Percentiles rank a stretch among this genome's conserved stretches.
These are phyloP conservation scores for Sisyra nigra DNA, from an alignment of 2,888 invertebrate genomes.

Conservation along the genomic window DNA sequence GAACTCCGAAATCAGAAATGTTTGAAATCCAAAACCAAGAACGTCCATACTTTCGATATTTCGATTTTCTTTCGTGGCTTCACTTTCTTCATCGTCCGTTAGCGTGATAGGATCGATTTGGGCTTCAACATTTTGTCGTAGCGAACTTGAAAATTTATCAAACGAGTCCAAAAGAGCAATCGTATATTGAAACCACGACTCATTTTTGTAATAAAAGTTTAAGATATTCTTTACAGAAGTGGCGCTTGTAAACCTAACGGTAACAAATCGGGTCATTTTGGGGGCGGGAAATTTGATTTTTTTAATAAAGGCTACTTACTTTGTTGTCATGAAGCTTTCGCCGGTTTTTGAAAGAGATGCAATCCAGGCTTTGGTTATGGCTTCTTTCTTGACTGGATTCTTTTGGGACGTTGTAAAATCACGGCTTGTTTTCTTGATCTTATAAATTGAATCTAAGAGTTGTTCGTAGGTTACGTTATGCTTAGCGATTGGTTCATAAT, in stretches of 20 bases:
- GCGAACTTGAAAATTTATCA: neutral
- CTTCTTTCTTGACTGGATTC: no score
- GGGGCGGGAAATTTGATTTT: no score
- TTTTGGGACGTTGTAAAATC: no score
- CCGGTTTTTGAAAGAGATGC: no score
- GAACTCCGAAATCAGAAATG: constrained; percentile 1
- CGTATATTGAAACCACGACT: neutral
- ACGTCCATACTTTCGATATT: neutral
- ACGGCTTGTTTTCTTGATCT: no score
- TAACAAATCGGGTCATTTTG: no score
- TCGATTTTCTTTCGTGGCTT: no score
- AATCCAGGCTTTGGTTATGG: no score
- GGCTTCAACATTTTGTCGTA: neutral
- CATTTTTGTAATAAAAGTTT: neutral
- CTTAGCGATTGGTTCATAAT: constrained; percentile 10
- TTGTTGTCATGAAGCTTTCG: no score
- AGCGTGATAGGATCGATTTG: neutral
- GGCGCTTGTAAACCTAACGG: neutral
- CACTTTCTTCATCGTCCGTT: no score
- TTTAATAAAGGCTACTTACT: no score
- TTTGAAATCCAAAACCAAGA: constrained; percentile 1
- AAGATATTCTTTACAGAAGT: constrained; percentile 1
- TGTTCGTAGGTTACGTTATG: constrained; percentile 11
- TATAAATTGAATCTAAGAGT: constrained; percentile 8
- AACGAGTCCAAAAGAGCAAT: neutral